phyloP scores from a whole-genome alignment of 2,888 invertebrate genomes.

The Oscheius sp. region DNA sequence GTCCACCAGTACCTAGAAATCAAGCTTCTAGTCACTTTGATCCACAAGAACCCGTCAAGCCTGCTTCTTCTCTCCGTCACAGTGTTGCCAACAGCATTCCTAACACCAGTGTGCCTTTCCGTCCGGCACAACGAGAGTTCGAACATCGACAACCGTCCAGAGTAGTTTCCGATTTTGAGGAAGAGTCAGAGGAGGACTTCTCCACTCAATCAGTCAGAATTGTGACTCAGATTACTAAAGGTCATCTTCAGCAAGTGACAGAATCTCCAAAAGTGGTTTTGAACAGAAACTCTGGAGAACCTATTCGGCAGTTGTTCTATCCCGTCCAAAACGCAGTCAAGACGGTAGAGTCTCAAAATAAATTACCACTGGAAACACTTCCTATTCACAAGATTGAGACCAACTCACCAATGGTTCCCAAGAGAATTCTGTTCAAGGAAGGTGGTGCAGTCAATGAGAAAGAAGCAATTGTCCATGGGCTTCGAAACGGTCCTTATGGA shows the following conservation, averaged over 20 bases:
- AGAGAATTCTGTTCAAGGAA: conserved; percentile 18
- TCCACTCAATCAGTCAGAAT: not conserved
- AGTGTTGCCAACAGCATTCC: not conserved
- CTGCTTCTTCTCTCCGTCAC: not conserved
- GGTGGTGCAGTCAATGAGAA: not conserved
- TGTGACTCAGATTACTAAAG: conserved; percentile 4
- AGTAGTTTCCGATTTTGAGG: conserved; percentile 1
- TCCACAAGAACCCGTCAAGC: conserved; percentile 5
- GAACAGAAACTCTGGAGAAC: not conserved
- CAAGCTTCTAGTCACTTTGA: not conserved
- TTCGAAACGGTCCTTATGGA: conserved; percentile 24
- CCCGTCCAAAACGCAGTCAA: conserved; percentile 29
- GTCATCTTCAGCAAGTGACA: not conserved
- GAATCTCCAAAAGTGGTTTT: not conserved
- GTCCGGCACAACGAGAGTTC: too few species aligned
- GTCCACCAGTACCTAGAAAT: too few species aligned
- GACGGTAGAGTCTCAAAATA: conserved; percentile 8
- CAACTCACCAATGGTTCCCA: conserved; percentile 8
- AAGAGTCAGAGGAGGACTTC: not conserved
- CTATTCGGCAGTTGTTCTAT: conserved; percentile 26
- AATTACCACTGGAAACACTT: conserved; percentile 8
- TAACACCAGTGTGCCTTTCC: not conserved
- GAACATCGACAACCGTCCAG: not conserved
- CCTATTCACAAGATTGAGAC: conserved; percentile 20
- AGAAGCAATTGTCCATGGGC: conserved; percentile 15